phyloP scores from a whole-genome alignment of 2,113 vertebrate species.

The Porphyrio hochstetteri region DNA sequence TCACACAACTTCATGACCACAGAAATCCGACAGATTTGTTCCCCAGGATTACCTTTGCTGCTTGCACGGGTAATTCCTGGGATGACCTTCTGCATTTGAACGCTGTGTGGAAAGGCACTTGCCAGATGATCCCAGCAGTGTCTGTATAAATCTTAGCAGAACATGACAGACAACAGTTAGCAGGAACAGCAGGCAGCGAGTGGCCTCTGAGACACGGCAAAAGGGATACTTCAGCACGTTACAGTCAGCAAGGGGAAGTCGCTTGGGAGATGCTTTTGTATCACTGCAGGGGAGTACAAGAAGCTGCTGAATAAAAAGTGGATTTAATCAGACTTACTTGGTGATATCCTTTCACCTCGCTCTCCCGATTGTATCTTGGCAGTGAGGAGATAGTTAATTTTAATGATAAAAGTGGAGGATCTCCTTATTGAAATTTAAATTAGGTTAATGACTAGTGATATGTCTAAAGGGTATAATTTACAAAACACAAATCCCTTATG shows the following conservation, averaged over 20 bases:
- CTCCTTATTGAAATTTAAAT: slow-evolving; percentile 49
- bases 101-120: not conserved
- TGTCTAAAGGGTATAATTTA: slow-evolving; percentile 41
- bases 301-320: slow-evolving; percentile 22
- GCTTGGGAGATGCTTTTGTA: slow-evolving; percentile 21
- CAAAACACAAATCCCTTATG: slow-evolving; percentile 52
- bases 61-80: not conserved
- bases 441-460: slow-evolving; percentile 51
- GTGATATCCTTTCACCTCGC: not conserved
- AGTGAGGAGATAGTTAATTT: slow-evolving; percentile 41
- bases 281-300: not conserved
- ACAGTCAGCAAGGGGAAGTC: not conserved
- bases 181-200: not conserved
- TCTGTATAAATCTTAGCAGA: not conserved
- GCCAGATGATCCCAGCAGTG: not conserved
- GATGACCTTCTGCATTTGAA: slow-evolving; percentile 10
- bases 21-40: not conserved
- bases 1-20: not conserved
- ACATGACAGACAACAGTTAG: not conserved
- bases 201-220: slow-evolving; percentile 14
- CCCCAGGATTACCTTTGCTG: not conserved
- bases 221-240: slow-evolving; percentile 43
- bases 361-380: slow-evolving; percentile 10
- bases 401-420: slow-evolving; percentile 14
- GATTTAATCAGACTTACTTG: slow-evolving; percentile 59